Evolutionary conservation across 2,888 invertebrate species (phyloP).

Genomic region (Ophion costatus): DNA sequence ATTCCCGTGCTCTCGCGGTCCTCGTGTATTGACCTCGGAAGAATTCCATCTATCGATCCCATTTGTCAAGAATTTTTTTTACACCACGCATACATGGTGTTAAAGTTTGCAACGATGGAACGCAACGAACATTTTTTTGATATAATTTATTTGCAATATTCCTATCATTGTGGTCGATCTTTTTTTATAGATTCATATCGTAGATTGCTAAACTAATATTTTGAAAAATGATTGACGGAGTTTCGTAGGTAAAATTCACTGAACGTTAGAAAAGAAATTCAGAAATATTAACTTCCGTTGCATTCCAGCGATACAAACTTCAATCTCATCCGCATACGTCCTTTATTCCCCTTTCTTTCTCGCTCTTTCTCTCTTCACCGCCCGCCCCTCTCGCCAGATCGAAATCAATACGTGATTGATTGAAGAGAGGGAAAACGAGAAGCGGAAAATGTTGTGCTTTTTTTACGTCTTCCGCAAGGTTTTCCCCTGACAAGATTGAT

Average conservation of each 20-base stretch:
- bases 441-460: neutral
- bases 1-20: neutral
- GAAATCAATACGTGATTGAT: constrained; percentile 2
- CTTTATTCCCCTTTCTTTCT: neutral
- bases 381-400: neutral
- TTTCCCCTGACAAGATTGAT: constrained; percentile 2
- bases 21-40: neutral
- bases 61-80: neutral
- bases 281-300: too few relatives aligned
- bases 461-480: too few relatives aligned
- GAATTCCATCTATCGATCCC: neutral
- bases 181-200: too few relatives aligned
- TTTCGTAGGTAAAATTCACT: too few relatives aligned
- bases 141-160: too few relatives aligned
- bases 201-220: too few relatives aligned
- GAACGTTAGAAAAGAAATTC: too few relatives aligned
- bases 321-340: neutral
- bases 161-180: too few relatives aligned
- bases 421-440: neutral
- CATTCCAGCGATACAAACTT: too few relatives aligned
- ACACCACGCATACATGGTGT: neutral
- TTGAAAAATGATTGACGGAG: too few relatives aligned
- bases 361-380: neutral
- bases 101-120: too few relatives aligned
- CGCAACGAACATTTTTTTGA: too few relatives aligned